Evolutionary conservation across 2,888 invertebrate genomes (phyloP), one percentile per base, ranked within the genome.

Genomic region (Apeira syringaria): DNA sequence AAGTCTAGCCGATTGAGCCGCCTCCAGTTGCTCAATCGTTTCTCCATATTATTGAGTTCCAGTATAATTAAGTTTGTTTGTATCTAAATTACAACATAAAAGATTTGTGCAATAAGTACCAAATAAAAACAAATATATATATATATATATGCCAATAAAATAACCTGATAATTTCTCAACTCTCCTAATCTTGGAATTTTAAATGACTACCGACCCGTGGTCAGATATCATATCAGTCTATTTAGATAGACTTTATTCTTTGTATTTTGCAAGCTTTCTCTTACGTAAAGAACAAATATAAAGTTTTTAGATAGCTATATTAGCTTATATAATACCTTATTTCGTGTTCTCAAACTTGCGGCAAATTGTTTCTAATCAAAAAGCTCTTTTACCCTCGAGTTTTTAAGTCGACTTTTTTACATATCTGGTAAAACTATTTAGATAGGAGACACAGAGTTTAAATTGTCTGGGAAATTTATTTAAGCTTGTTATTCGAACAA

Each of bases 291-390:
- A 10, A 34, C 13, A 26, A 28, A 26, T 38, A 30, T 34, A 18
- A 37, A 25, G 18, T 24, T 10, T 4, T 29, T 24, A 37, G 38
- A 20, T 27, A 18, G 17, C n/a, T 12, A 29, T 26, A 27, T 31
- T 30, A 39, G 15, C 20, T 34, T 44, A 30, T 33, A 34, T 34
- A 33, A 24, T 33, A 25, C 29, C 33, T 43, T 43, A 37, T 44
- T 37, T 31, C 29, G 35, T 41, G 32, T 47, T 15, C 40, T 34
- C 34, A 34, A 42, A 34, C 39, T 46, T 46, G 35, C 10, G 30
- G 35, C 13, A 9, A 61, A 56, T 60, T 59, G 44, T 47, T 41
- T 47, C 45, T 53, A 59, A 61, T 59, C 60, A 64, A 64, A 46
- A 30, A 46, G 30, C 34, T 25, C n/a, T 7, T 20, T 20, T 20